These are phyloP conservation scores for Melanerpes formicivorus DNA, from an alignment of 2,113 vertebrate species.

Conservation along the genomic window DNA sequence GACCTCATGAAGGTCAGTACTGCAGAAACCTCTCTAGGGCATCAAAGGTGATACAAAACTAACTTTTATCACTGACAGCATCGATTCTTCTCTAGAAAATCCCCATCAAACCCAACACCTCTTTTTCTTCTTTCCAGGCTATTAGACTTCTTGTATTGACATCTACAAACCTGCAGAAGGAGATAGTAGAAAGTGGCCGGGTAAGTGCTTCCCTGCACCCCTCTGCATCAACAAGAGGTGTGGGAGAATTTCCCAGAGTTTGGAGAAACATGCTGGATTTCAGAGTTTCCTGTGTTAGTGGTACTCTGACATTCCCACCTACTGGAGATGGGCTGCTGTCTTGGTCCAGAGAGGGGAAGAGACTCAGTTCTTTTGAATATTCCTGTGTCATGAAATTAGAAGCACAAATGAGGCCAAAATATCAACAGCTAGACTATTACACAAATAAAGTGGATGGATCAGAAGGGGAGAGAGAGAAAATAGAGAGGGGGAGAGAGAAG, in stretches of 20 bases:
- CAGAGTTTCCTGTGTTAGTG: fast-evolving
- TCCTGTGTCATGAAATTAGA: too few relatives aligned
- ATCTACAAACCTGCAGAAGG: constrained; percentile 93
- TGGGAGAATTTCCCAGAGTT: fast-evolving
- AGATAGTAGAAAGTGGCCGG: constrained; percentile 93
- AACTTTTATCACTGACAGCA: not conserved
- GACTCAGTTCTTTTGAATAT: too few relatives aligned
- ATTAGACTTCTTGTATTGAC: constrained; percentile 89
- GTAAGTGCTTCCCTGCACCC: constrained; percentile 69
- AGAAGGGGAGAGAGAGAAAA: too few relatives aligned
- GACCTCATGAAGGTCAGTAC: constrained; percentile 94
- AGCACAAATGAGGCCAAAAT: too few relatives aligned
- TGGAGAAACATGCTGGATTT: not conserved
- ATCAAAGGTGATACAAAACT: not conserved
- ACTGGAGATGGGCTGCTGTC: not conserved
- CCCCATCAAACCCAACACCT: not conserved
- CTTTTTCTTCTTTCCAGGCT: constrained; percentile 75
- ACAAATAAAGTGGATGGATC: too few relatives aligned
- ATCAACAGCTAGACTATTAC: too few relatives aligned
- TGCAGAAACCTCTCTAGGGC: not conserved
- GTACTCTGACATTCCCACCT: not conserved
- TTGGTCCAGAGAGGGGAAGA: too few relatives aligned
- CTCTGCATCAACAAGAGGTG: not conserved
- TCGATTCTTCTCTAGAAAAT: not conserved
- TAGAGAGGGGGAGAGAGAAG: too few relatives aligned